Percentiles rank a stretch among this genome's conserved stretches.
phyloP scores from a whole-genome alignment of 2,113 vertebrate genomes.

The Plecotus auritus region DNA sequence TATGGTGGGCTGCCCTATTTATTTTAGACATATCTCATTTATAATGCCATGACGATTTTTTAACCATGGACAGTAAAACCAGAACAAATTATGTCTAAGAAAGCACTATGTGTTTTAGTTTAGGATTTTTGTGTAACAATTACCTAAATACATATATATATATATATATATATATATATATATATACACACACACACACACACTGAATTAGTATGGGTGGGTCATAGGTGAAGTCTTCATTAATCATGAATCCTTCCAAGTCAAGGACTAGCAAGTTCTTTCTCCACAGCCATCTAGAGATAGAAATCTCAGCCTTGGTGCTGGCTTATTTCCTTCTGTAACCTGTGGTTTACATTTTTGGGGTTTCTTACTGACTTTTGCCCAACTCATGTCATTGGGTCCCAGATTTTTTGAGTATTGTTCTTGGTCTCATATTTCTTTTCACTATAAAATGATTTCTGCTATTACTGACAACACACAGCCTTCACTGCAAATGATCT shows the following conservation, averaged over 20 bases:
- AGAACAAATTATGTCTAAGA: neutral
- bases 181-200: too few relatives aligned
- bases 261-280: neutral
- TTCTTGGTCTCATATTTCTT: neutral
- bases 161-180: too few relatives aligned
- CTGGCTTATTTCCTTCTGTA: neutral
- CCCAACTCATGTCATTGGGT: neutral
- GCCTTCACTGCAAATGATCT: neutral
- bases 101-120: neutral
- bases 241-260: neutral
- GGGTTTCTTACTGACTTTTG: neutral
- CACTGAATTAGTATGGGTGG: neutral
- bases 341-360: neutral
- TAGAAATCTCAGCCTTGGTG: neutral
- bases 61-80: neutral
- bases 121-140: neutral
- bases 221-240: neutral
- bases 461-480: neutral
- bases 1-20: neutral
- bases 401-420: neutral
- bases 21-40: neutral
- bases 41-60: neutral
- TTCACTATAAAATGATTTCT: neutral
- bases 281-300: neutral
- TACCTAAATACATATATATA: neutral